Base-by-base conservation (phyloP, 2,797 vertebrate genomes). In the Dendrocincla fuliginosa region DNA sequence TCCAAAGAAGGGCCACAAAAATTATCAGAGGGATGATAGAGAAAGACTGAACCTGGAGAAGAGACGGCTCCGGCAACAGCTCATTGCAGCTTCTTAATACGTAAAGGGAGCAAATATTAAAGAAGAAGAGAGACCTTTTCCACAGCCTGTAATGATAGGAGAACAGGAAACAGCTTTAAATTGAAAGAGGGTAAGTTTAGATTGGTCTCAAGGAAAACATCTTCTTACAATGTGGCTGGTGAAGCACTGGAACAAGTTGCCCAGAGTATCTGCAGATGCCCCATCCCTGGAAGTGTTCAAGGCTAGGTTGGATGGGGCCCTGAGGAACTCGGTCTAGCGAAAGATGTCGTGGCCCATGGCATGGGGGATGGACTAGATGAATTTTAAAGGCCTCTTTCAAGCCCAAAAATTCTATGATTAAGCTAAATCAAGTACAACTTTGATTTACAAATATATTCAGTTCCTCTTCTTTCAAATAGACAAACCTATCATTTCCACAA, bases 341-440 rank as follows among this genome's bases (percentile, higher is more conserved):
- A 63, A 57, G 35, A 17, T 17, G 12, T 27, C n/a, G 14, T 35
- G 63, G 13, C 3, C 11, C 10, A 13, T 0, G 1, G 41, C 33
- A 67, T 18, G 18, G 4, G 11, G 23, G 5, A 7, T 73, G 16
- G 25, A 53, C 15, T 33, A 73, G 35, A 59, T 42, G 22, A 50
- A 18, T 17, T 73, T 77, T 27, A 74, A 59, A 63, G 5, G 13
- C 46, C 17, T 6, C 16, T 71, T 93, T 56, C 2, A 10, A 76
- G 35, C 20, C 5, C 60, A 35, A 47, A 16, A 10, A 32, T 32
- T 27, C 39, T 25, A 55, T 5, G 4, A 30, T 59, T 33, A 49
- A 56, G 39, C 41, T 75, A 86, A 90, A 87, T 55, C 41, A 73
- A 59, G 37, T 22, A 49, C 24, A 83, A 33, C 18, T 89, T 44